A percentile compares a stretch with the other conserved stretches of the same genome.
Evolutionary conservation across 2,797 vertebrate genomes (phyloP).

Genomic region (Intellagama lesueurii): DNA sequence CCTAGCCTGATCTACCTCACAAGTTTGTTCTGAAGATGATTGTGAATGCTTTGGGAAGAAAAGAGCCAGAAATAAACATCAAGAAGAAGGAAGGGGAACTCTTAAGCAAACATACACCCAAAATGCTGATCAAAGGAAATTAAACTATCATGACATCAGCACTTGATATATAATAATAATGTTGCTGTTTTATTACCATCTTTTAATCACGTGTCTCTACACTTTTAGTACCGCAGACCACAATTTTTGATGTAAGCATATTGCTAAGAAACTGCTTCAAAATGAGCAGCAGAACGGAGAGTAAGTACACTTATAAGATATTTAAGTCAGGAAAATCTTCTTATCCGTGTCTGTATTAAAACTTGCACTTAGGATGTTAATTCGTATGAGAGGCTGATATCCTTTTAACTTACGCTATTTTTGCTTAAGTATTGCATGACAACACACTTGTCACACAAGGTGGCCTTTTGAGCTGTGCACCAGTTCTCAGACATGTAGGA

Average conservation of each 20-base stretch:
- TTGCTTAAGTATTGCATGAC: conserved; percentile 43
- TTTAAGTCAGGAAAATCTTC: conserved; percentile 26
- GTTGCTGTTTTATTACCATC: conserved; percentile 1
- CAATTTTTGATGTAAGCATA: conserved; percentile 36
- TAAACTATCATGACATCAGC: conserved; percentile 6
- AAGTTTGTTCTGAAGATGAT: not conserved
- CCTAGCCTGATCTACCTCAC: not conserved
- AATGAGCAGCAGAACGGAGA: not conserved
- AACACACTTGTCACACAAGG: conserved; percentile 51
- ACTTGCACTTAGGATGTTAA: conserved; percentile 16
- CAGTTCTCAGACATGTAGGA: conserved; percentile 43
- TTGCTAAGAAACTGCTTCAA: not conserved
- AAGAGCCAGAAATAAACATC: not conserved
- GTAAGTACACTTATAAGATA: conserved; percentile 4
- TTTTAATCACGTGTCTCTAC: not conserved
- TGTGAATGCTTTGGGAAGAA: not conserved
- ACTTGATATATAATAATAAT: conserved; percentile 5
- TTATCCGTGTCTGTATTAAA: conserved; percentile 48
- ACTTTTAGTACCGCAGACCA: conserved; percentile 9
- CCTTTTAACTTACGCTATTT: conserved; percentile 55
- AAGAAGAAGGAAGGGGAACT: too few species aligned
- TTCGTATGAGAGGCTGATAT: conserved; percentile 17
- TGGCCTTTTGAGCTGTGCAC: conserved; percentile 58
- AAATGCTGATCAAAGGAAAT: not conserved
- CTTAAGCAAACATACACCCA: too few species aligned